These are phyloP conservation scores for Metopia argyrocephala DNA, from an alignment of 2,888 invertebrate genomes.

Conservation along the genomic window DNA sequence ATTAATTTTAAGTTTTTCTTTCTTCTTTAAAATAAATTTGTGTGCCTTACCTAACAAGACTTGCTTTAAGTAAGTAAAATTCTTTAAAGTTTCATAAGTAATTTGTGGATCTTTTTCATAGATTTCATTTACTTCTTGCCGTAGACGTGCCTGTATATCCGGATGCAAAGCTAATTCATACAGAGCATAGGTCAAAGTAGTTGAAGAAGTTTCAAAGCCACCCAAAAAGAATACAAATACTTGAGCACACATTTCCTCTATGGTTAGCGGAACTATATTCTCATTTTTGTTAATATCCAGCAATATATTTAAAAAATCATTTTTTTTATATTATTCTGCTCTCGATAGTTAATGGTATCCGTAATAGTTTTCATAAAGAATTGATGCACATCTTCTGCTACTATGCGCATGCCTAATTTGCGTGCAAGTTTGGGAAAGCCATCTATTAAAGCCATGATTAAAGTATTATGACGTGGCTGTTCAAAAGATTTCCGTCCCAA, in stretches of 20 bases:
- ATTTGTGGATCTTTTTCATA: conserved; percentile 73
- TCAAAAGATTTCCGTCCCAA: conserved; percentile 66
- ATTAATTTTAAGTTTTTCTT: too few species aligned
- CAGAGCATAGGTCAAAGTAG: conserved; percentile 79
- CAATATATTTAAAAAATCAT: conserved; percentile 80
- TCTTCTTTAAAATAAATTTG: not conserved
- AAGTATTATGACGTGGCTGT: conserved; percentile 36
- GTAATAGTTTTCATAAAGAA: conserved; percentile 74
- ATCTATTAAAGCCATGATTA: conserved; percentile 48
- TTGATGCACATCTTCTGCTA: conserved; percentile 68
- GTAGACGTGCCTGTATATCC: conserved; percentile 78
- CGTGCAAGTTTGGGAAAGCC: conserved; percentile 63
- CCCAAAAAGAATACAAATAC: conserved; percentile 80
- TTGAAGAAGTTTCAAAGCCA: conserved; percentile 80
- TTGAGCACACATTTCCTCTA: conserved; percentile 80
- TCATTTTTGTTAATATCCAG: conserved; percentile 75
- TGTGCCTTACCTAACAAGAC: conserved; percentile 77
- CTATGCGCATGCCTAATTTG: conserved; percentile 57
- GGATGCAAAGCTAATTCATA: conserved; percentile 79
- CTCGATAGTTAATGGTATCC: conserved; percentile 76
- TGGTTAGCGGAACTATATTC: conserved; percentile 64
- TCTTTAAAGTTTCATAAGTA: conserved; percentile 74
- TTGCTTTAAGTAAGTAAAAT: conserved; percentile 79
- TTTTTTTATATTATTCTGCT: conserved; percentile 74
- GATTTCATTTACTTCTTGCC: conserved; percentile 77